These are phyloP conservation scores for Matsumurasca onukii DNA, from an alignment of 1,140 invertebrate genomes.

Conservation along the genomic window DNA sequence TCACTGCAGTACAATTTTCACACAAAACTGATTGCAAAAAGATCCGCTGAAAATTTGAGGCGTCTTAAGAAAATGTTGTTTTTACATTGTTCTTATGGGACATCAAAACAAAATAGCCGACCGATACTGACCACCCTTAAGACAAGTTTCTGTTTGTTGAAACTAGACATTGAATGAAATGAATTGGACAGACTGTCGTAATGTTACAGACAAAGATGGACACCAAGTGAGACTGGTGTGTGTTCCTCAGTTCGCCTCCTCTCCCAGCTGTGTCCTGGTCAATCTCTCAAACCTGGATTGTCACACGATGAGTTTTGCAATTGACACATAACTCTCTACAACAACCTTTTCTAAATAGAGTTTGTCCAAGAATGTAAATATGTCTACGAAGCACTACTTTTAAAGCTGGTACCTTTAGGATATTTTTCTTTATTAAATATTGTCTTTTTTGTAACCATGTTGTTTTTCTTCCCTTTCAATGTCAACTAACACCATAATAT, in stretches of 20 bases:
- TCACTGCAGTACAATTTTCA: too few species aligned
- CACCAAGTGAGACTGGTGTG: slow-evolving; percentile 34
- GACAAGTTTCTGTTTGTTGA: neutral
- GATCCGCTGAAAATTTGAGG: neutral
- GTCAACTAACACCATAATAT: too few species aligned
- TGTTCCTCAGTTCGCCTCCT: slow-evolving; percentile 35
- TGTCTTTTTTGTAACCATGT: too few species aligned
- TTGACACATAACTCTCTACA: too few species aligned
- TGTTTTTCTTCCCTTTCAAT: too few species aligned
- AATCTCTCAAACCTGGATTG: slow-evolving; percentile 38
- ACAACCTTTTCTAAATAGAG: too few species aligned
- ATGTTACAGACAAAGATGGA: neutral
- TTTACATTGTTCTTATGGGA: neutral
- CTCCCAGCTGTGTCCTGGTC: slow-evolving; percentile 36
- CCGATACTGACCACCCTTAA: neutral
- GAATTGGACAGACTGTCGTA: neutral
- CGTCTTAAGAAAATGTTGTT: neutral
- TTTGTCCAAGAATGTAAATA: too few species aligned
- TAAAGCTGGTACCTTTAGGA: too few species aligned
- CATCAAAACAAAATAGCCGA: neutral
- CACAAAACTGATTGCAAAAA: neutral
- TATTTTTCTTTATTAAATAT: too few species aligned
- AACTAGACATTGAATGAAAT: neutral
- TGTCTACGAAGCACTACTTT: too few species aligned
- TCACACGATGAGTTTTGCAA: slow-evolving; percentile 32